Base-by-base conservation (phyloP, 2,888 invertebrate species). In the Bugulina stolonifera region DNA sequence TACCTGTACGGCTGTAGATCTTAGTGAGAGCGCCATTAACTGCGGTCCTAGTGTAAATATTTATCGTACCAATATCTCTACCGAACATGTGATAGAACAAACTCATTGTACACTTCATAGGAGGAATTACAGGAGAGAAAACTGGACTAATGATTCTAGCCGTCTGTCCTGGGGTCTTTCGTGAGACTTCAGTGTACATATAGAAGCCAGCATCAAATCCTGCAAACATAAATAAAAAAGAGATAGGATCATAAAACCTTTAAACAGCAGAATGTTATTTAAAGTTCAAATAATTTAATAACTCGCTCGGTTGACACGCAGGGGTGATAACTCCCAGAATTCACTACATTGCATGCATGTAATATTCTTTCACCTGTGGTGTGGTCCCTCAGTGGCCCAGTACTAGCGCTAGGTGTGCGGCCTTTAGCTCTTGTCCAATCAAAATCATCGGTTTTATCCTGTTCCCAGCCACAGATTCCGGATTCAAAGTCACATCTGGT, bases 11-110 rank as follows among this genome's bases (percentile, higher is more conserved):
- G 2, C 76, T 76, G 80, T 80, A 80, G 3, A 81, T 70, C 25
- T 75, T 72, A 3, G 57, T 23, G 32, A 58, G 69, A 69, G 74
- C 34, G 34, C 69, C 70, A 29, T 54, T 54, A 10, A 54, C 43
- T 23, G 52, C 54, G 32, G 35, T 35, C 18, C 70, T 72, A 23
- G 75, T 76, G 72, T 80, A 79, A 35, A 78, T 75, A 70, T 77
- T 78, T 2, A 81, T 75, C 3, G 76, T 74, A 43, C 77, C 79
- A 55, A 81, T 77, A 74, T 78, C 77, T 27, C 32, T 70, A 1
- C 81, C 82, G 73, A 80, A 77, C 81, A 83, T 81, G 75, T 78
- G 77, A 74, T 81, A 83, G 77, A 78, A 83, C 75, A 82, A 82
- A 3, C 76, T 77, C 58, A 81, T 72, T 72, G 80, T 80, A 34